A percentile compares a stretch with the other conserved stretches of the same genome.
phyloP scores from a whole-genome alignment of 2,113 vertebrate genomes.

The Potamarius usumacintae region DNA sequence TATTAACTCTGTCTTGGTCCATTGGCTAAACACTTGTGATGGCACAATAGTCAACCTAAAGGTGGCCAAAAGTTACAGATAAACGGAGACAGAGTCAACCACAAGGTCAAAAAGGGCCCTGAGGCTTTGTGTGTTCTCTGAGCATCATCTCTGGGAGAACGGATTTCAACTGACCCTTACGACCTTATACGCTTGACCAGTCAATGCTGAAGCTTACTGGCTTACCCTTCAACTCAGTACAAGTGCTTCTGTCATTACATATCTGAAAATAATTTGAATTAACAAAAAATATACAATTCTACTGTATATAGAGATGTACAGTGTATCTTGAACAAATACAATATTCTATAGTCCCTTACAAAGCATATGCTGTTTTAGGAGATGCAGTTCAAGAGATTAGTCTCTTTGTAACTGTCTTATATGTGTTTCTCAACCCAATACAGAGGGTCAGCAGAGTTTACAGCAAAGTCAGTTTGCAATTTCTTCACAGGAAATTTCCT shows the following conservation, averaged over 20 bases:
- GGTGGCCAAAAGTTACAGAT: conserved; percentile 24
- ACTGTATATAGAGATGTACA: conserved; percentile 33
- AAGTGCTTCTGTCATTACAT: conserved; percentile 52
- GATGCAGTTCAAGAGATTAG: background rate
- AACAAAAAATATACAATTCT: conserved; percentile 36
- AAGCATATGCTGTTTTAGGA: background rate
- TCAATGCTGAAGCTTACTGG: conserved; percentile 9
- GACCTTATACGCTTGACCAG: conserved; percentile 24
- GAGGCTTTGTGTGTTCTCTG: conserved; percentile 34
- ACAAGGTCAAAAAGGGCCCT: conserved; percentile 20
- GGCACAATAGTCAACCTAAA: conserved; percentile 13
- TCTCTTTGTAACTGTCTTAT: conserved; percentile 5
- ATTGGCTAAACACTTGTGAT: conserved; percentile 35
- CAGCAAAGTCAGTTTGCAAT: background rate
- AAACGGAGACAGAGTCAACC: conserved; percentile 25
- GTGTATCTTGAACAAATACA: conserved; percentile 32
- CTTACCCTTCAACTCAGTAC: conserved; percentile 37
- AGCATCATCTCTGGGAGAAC: conserved; percentile 11
- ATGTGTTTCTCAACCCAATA: conserved; percentile 28
- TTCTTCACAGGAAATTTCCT: conserved; percentile 22
- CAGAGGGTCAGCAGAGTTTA: conserved; percentile 8
- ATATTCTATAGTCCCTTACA: conserved; percentile 25
- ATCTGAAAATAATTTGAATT: conserved; percentile 1
- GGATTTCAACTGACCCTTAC: conserved; percentile 12
- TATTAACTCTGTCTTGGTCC: conserved; percentile 28